Percentiles rank a stretch among this genome's conserved stretches.
Evolutionary conservation across 2,888 invertebrate species (phyloP).

Genomic region (Danaus chrysippus): DNA sequence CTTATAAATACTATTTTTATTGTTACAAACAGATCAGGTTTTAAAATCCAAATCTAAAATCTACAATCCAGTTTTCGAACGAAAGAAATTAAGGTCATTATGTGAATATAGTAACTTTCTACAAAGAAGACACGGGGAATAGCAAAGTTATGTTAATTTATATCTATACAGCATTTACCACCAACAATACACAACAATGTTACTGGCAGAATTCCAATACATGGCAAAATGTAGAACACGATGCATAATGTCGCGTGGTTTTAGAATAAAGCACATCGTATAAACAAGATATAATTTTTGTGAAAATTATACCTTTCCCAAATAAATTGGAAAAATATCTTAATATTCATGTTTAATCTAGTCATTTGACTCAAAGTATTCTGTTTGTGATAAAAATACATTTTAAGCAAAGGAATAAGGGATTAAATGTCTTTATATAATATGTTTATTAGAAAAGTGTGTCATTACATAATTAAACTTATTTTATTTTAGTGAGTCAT

Average conservation of each 20-base stretch:
- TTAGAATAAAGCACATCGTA: slow-evolving; percentile 24
- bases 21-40: no score
- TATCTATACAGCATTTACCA: slow-evolving; percentile 14
- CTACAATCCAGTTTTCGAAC: background rate
- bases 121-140: slow-evolving; percentile 26
- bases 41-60: no score
- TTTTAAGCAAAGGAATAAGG: background rate
- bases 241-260: slow-evolving; percentile 32
- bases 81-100: slow-evolving; percentile 23
- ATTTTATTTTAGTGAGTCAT: no score
- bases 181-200: slow-evolving; percentile 25
- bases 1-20: no score
- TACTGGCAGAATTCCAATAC: slow-evolving; percentile 37
- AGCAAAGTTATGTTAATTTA: slow-evolving; percentile 25
- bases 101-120: slow-evolving; percentile 19
- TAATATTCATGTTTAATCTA: background rate
- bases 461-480: no score
- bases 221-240: slow-evolving; percentile 34
- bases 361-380: background rate
- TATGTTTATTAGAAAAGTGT: background rate
- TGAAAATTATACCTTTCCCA: slow-evolving; percentile 1
- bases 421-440: background rate
- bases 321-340: background rate
- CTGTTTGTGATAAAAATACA: background rate
- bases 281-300: slow-evolving; percentile 2